A percentile compares a stretch with the other conserved stretches of the same genome.
phyloP scores from a whole-genome alignment of 2,888 invertebrate genomes.

The Agriopis aurantiaria region DNA sequence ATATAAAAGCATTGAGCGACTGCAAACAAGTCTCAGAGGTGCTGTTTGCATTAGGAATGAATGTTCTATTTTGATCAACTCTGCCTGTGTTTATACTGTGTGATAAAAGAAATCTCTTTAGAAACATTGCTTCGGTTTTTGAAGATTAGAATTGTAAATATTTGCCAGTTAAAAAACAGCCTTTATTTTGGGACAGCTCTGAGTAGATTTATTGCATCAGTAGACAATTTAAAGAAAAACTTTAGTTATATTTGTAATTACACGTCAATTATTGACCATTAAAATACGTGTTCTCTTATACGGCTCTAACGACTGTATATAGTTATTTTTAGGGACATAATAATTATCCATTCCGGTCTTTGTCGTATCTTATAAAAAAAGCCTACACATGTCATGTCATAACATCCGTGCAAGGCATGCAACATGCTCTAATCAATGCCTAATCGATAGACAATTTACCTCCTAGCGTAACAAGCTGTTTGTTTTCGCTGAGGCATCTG shows the following conservation, averaged over 20 bases:
- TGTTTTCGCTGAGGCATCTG: constrained; percentile 24
- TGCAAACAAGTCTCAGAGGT: constrained; percentile 23
- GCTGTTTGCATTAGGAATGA: constrained; percentile 24
- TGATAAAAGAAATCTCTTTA: constrained; percentile 24
- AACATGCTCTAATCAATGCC: constrained; percentile 4
- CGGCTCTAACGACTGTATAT: too few relatives aligned
- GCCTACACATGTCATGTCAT: too few relatives aligned
- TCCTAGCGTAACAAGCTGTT: constrained; percentile 18
- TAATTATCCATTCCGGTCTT: too few relatives aligned
- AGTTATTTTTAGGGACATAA: too few relatives aligned
- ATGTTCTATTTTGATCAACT: constrained; percentile 19
- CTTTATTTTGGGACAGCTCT: neutral
- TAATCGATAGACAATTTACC: constrained; percentile 17
- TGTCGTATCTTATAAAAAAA: neutral
- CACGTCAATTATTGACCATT: too few relatives aligned
- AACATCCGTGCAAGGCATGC: neutral
- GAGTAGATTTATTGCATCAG: neutral
- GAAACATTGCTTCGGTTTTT: constrained; percentile 13
- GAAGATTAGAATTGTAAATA: constrained; percentile 12
- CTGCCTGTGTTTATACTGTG: constrained; percentile 15
- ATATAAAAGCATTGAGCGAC: constrained; percentile 20
- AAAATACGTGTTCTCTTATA: too few relatives aligned
- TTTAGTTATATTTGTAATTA: neutral
- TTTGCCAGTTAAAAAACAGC: neutral
- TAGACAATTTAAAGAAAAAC: too few relatives aligned